Percentiles rank a stretch among this genome's conserved stretches.
Evolutionary conservation across 2,888 invertebrate genomes (phyloP).

Genomic region (Metacarcinus magister): DNA sequence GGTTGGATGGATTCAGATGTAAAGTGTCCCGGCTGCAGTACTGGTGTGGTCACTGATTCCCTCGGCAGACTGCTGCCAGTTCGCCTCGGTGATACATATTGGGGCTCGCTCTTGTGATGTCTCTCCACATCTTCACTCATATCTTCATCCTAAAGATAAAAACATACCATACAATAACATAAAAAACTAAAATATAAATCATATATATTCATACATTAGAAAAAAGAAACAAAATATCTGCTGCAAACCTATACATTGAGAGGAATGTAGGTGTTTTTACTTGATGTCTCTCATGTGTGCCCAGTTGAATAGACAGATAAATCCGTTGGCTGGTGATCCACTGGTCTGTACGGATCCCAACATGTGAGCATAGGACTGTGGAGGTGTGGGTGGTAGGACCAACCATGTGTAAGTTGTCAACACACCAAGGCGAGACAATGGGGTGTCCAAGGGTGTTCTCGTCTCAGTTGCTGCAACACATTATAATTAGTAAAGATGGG

Average conservation of each 20-base stretch:
- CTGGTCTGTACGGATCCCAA: conserved; percentile 70
- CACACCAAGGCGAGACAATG: conserved; percentile 76
- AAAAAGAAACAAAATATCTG: too few species aligned
- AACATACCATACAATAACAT: too few species aligned
- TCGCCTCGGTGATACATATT: conserved; percentile 89
- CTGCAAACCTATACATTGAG: neutral
- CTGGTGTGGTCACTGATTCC: conserved; percentile 66
- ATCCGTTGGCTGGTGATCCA: conserved; percentile 78
- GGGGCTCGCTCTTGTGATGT: conserved; percentile 87
- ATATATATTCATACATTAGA: too few species aligned
- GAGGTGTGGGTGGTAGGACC: conserved; percentile 77
- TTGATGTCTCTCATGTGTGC: conserved; percentile 75
- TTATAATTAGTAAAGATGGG: neutral
- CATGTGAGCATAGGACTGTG: conserved; percentile 79
- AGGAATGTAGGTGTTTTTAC: neutral
- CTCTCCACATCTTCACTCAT: conserved; percentile 83
- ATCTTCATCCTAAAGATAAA: conserved; percentile 82
- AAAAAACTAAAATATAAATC: too few species aligned
- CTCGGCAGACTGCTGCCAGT: conserved; percentile 73
- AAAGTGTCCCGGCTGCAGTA: conserved; percentile 75
- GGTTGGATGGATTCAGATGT: conserved; percentile 81
- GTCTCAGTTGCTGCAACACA: conserved; percentile 70
- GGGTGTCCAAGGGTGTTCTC: conserved; percentile 75
- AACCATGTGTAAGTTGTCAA: conserved; percentile 79
- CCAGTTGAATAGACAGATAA: conserved; percentile 72